phyloP scores from a whole-genome alignment of 2,797 vertebrate species.

The Typhlichthys subterraneus region DNA sequence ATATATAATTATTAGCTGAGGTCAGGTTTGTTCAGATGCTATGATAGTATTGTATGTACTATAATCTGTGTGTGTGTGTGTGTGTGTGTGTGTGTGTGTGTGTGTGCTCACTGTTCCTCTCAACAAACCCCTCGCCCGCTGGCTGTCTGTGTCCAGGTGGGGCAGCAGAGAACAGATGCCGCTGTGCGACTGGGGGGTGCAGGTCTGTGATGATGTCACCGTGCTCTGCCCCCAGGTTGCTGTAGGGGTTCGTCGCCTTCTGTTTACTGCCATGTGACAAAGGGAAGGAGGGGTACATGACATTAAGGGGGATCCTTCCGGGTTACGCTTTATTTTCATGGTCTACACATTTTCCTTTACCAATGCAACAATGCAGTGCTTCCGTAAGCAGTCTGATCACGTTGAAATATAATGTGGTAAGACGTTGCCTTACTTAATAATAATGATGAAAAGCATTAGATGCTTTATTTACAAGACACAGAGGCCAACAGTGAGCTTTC shows the following conservation, averaged over 20 bases:
- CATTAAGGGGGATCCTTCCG: no score
- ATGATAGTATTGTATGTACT: background rate
- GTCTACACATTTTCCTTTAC: no score
- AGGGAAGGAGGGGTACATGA: background rate
- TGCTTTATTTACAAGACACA: no score
- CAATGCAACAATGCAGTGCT: no score
- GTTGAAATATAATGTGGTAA: no score
- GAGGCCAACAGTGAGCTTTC: constrained; percentile 24
- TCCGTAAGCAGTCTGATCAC: no score
- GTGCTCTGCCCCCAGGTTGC: constrained; percentile 82
- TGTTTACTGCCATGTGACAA: constrained; percentile 74
- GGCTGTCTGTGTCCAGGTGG: constrained; percentile 81
- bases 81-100: constrained; percentile 17
- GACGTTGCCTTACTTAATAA: no score
- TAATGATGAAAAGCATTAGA: no score
- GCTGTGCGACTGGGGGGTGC: constrained; percentile 74
- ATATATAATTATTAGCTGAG: no score
- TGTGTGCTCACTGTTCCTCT: constrained; percentile 82
- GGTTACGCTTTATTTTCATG: no score
- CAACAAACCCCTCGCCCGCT: constrained; percentile 84
- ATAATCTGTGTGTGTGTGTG: background rate
- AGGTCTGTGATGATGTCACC: constrained; percentile 84
- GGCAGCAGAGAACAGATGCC: constrained; percentile 81
- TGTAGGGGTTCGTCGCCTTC: constrained; percentile 72
- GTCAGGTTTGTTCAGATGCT: background rate